Conservation (phyloP, 2,888 invertebrate genomes). For the Heliconius aoede region DNA sequence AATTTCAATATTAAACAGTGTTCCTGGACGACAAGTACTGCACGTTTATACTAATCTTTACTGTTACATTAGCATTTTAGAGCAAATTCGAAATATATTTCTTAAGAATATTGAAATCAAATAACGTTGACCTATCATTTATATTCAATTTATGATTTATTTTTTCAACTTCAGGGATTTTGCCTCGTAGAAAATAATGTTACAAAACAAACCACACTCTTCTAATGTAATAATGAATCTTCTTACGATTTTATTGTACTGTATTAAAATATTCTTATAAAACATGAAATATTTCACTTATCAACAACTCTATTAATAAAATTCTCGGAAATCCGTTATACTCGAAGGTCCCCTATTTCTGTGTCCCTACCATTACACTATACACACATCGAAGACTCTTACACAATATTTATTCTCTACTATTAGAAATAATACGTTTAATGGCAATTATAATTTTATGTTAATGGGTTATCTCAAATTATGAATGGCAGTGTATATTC, state of each 20-base stretch:
- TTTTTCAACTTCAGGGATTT: too few relatives aligned
- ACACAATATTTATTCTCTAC: background rate
- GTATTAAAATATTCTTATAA: background rate
- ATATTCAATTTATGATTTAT: too few relatives aligned
- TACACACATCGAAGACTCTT: background rate
- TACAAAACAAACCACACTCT: too few relatives aligned
- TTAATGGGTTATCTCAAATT: conserved; percentile 19
- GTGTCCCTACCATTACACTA: background rate
- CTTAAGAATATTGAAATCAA: background rate
- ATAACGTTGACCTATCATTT: too few relatives aligned
- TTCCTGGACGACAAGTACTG: conserved; percentile 19
- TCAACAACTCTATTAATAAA: background rate
- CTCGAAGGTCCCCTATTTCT: background rate
- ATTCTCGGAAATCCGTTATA: background rate
- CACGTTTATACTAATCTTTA: conserved; percentile 27
- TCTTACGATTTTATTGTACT: background rate
- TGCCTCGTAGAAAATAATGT: too few relatives aligned
- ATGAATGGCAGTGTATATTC: conserved; percentile 1
- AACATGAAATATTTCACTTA: background rate
- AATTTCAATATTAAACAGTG: conserved; percentile 49
- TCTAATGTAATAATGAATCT: too few relatives aligned
- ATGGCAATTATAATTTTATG: conserved; percentile 3
- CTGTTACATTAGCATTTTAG: conserved; percentile 3
- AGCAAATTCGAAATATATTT: conserved; percentile 13
- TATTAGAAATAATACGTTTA: conserved; percentile 1